Evolutionary conservation across 1,140 invertebrate species (phyloP), one percentile per base, ranked within the genome.

Genomic region (Euura saliciscinereae): DNA sequence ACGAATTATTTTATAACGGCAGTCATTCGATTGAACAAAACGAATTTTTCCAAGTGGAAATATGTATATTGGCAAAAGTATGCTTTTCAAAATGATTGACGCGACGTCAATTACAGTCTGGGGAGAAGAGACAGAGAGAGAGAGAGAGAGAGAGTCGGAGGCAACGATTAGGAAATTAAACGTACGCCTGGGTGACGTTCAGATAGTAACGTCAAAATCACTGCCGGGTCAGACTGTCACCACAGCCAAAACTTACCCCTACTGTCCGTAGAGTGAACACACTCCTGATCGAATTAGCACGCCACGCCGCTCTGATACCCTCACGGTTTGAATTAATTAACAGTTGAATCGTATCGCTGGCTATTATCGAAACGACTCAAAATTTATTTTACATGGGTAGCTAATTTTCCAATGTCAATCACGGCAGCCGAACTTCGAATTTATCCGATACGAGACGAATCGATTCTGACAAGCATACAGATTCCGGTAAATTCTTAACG

Each of bases 281-380:
- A 79, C 81, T 83, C 76, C 78, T 87, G 85, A 87, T 87, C 85
- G 83, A 87, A 87, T 87, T 87, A 87, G 81, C 83, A 82, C 82
- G 77, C 80, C 79, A 83, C 82, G 83, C 82, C 83, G 84, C 78
- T 80, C 79, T 82, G 85, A 87, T 87, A 87, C 82, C 81, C 80
- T 83, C 82, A 83, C 83, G 84, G 85, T 85, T 82, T 83, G 80
- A 83, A 86, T 86, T 86, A 86, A 87, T 87, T 86, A 87, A 86
- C 84, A 83, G 78, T 74, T 79, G 80, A 84, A 80, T 75, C 51
- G 51, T 59, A 59, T 84, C 85, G 84, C 80, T 82, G 83, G 81
- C 81, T 82, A 82, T 85, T 86, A 84, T 85, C 82, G 82, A 84
- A 79, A 84, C 82, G 80, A 83, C 28, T 28, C 28, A 0, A 28